These are phyloP conservation scores for Esperia sulphurella DNA, from an alignment of 2,888 invertebrate genomes.

Conservation along the genomic window DNA sequence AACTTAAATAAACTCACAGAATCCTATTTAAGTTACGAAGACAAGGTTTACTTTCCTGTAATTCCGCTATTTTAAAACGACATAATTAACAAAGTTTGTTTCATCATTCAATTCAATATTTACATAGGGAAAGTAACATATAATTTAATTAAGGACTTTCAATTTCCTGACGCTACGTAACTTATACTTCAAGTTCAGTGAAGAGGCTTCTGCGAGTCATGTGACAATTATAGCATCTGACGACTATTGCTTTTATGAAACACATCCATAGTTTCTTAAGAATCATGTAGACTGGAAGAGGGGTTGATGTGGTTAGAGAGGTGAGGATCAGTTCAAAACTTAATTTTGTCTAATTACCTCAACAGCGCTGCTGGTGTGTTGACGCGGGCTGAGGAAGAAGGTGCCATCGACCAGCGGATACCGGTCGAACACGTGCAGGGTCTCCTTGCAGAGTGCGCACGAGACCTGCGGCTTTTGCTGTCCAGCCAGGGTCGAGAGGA, in stretches of 20 bases:
- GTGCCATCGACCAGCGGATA: conserved; percentile 99
- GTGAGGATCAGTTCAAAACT: not conserved
- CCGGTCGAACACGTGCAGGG: conserved; percentile 96
- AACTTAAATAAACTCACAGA: conserved; percentile 56
- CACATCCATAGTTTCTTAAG: too few relatives aligned
- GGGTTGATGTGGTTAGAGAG: not conserved
- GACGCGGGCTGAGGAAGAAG: conserved; percentile 97
- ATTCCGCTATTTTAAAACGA: conserved; percentile 10
- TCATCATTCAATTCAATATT: conserved; percentile 2
- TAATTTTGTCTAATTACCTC: conserved; percentile 79
- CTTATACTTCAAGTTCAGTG: not conserved
- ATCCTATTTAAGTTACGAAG: conserved; percentile 65
- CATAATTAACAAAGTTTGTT: conserved; percentile 10
- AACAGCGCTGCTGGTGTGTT: conserved; percentile 91
- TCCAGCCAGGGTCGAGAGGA: conserved; percentile 95
- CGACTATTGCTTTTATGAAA: too few relatives aligned
- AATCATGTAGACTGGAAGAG: too few relatives aligned
- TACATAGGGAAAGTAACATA: not conserved
- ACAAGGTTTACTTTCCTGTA: conserved; percentile 15
- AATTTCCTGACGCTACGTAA: conserved; percentile 4
- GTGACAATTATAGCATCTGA: not conserved
- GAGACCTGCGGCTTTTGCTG: conserved; percentile 92
- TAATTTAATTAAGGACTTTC: conserved; percentile 12
- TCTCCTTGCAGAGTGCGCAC: conserved; percentile 93
- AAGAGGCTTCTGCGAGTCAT: not conserved